Percentiles rank a stretch among this genome's conserved stretches.
Evolutionary conservation across 1,140 invertebrate species (phyloP).

Genomic region (Harpegnathos saltator): DNA sequence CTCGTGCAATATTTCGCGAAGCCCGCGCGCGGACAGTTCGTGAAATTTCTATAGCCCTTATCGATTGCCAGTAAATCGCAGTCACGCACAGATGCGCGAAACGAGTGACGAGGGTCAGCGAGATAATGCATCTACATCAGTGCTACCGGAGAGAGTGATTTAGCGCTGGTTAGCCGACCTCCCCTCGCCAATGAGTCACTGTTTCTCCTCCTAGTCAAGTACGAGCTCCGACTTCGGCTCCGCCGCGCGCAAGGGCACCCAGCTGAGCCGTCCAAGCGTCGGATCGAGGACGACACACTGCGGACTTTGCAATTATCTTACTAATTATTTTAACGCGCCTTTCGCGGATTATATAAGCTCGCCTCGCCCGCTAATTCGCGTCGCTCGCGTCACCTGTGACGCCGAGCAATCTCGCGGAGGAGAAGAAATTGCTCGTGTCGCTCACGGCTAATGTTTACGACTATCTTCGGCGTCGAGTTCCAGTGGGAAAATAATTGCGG

Average conservation of each 20-base stretch:
- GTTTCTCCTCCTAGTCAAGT: conserved; percentile 56
- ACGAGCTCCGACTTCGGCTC: conserved; percentile 24
- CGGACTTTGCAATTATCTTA: conserved; percentile 7
- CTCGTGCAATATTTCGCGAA: conserved; percentile 24
- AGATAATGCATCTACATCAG: conserved; percentile 67
- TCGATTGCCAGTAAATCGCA: conserved; percentile 64
- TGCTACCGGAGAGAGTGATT: conserved; percentile 58
- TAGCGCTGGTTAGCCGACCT: conserved; percentile 55
- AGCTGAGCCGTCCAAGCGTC: conserved; percentile 11
- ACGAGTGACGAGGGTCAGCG: conserved; percentile 63
- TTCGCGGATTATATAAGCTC: neutral
- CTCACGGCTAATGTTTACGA: too few relatives aligned
- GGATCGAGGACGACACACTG: conserved; percentile 20
- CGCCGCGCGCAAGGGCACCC: conserved; percentile 41
- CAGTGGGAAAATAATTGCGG: too few relatives aligned
- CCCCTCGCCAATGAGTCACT: conserved; percentile 69
- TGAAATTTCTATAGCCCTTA: conserved; percentile 56
- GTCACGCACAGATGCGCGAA: conserved; percentile 71
- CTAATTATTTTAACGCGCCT: neutral
- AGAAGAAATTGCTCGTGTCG: too few relatives aligned
- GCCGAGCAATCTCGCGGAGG: too few relatives aligned
- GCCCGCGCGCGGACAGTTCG: conserved; percentile 6
- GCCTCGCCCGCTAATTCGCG: neutral
- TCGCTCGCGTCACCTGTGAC: too few relatives aligned
- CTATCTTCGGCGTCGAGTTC: too few relatives aligned